Evolutionary conservation across 92 coral and sea anemone genomes (phyloP).

Genomic region (Porites lobata): DNA sequence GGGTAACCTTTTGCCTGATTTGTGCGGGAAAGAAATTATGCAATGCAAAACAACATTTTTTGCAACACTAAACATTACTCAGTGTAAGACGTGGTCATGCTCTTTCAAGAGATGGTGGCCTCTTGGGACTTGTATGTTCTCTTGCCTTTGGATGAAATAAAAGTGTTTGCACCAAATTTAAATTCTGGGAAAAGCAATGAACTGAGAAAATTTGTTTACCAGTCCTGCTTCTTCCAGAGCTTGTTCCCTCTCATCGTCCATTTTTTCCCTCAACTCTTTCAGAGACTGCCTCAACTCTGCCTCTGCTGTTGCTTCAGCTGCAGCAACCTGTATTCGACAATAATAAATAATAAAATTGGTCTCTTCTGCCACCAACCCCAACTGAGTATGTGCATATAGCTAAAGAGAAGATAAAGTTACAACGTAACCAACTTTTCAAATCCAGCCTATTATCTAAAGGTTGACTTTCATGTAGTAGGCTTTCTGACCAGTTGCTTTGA

Average conservation of each 20-base stretch:
- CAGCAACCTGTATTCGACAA: constrained; percentile 69
- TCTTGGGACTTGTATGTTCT: background rate
- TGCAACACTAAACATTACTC: too few species aligned
- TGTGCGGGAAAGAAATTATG: too few species aligned
- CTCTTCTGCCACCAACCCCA: background rate
- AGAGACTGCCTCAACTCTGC: constrained; percentile 77
- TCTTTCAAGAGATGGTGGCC: too few species aligned
- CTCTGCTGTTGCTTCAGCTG: constrained; percentile 82
- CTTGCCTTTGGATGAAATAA: background rate
- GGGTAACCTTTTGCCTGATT: too few species aligned
- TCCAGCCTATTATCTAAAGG: too few species aligned
- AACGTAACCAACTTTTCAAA: too few species aligned
- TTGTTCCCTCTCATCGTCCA: constrained; percentile 88
- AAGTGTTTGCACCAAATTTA: background rate
- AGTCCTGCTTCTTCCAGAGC: constrained; percentile 90
- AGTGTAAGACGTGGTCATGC: too few species aligned
- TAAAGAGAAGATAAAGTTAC: background rate
- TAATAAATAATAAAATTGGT: background rate
- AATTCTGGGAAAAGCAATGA: background rate
- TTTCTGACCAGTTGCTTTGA: too few species aligned
- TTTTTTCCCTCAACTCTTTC: constrained; percentile 76
- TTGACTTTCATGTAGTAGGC: too few species aligned
- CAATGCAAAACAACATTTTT: too few species aligned
- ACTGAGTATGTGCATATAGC: background rate
- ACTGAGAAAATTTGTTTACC: constrained; percentile 41